Evolutionary conservation across 2,888 invertebrate species (phyloP).

Genomic region (Cenopis cana): DNA sequence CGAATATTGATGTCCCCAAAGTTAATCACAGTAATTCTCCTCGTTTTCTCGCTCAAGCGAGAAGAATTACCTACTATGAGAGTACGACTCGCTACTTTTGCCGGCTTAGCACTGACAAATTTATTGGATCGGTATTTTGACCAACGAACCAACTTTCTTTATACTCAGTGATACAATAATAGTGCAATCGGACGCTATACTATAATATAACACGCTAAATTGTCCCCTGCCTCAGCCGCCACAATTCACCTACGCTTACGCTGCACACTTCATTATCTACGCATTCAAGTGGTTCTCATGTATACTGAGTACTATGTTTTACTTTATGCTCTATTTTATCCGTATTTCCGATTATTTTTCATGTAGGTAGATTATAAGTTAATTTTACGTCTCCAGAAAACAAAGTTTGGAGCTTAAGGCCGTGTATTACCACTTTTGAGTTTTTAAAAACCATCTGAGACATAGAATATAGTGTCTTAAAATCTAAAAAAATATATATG

Average conservation of each 20-base stretch:
- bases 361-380: neutral
- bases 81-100: too few relatives aligned
- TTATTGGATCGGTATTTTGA: too few relatives aligned
- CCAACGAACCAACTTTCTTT: neutral
- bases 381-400: neutral
- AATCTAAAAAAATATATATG: too few relatives aligned
- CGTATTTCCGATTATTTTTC: slow-evolving; percentile 9
- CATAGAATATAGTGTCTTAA: too few relatives aligned
- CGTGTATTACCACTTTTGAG: too few relatives aligned
- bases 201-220: slow-evolving; percentile 56
- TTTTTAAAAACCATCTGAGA: too few relatives aligned
- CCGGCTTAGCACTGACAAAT: too few relatives aligned
- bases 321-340: neutral
- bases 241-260: slow-evolving; percentile 58
- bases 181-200: neutral
- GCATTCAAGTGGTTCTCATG: slow-evolving; percentile 17
- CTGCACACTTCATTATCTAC: slow-evolving; percentile 37
- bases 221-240: slow-evolving; percentile 57
- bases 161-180: neutral
- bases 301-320: neutral
- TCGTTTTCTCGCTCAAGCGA: too few relatives aligned
- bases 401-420: neutral
- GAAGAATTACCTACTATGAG: too few relatives aligned
- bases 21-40: too few relatives aligned
- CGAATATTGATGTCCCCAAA: too few relatives aligned